phyloP scores from a whole-genome alignment of 2,888 invertebrate species.

The Serrognathus titanus region DNA sequence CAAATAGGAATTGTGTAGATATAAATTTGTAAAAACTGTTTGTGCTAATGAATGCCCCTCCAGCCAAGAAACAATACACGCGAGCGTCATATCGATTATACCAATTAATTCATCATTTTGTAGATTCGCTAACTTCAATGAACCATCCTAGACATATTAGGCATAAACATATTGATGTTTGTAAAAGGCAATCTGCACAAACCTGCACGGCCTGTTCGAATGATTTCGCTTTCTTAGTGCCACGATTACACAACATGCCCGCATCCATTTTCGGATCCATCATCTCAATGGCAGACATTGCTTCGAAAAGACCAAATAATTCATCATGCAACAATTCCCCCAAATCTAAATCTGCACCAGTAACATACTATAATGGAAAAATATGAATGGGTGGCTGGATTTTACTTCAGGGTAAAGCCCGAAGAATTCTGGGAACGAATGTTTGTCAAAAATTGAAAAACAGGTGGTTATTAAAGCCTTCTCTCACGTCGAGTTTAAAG shows the following conservation, averaged over 20 bases:
- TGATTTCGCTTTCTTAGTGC: conserved; percentile 77
- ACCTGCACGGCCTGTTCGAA: conserved; percentile 82
- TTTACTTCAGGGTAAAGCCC: no score
- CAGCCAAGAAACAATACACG: conserved; percentile 94
- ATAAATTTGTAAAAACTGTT: conserved; percentile 95
- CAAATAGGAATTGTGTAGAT: conserved; percentile 84
- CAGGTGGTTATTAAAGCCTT: no score
- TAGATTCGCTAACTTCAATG: conserved; percentile 73
- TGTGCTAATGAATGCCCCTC: conserved; percentile 96
- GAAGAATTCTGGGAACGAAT: no score
- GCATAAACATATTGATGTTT: not conserved
- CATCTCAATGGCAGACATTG: conserved; percentile 99
- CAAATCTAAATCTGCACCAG: conserved; percentile 66
- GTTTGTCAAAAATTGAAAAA: no score
- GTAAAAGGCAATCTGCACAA: conserved; percentile 52
- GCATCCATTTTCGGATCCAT: conserved; percentile 99
- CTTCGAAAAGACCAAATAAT: conserved; percentile 89
- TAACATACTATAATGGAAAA: no score
- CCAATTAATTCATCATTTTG: conserved; percentile 81
- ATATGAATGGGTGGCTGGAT: no score
- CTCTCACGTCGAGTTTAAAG: no score
- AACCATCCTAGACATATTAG: conserved; percentile 58
- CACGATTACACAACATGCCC: conserved; percentile 92
- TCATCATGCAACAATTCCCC: conserved; percentile 93
- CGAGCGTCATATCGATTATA: conserved; percentile 89